Evolutionary conservation across 2,797 vertebrate species (phyloP).

Genomic region (Acropternis orthonyx): DNA sequence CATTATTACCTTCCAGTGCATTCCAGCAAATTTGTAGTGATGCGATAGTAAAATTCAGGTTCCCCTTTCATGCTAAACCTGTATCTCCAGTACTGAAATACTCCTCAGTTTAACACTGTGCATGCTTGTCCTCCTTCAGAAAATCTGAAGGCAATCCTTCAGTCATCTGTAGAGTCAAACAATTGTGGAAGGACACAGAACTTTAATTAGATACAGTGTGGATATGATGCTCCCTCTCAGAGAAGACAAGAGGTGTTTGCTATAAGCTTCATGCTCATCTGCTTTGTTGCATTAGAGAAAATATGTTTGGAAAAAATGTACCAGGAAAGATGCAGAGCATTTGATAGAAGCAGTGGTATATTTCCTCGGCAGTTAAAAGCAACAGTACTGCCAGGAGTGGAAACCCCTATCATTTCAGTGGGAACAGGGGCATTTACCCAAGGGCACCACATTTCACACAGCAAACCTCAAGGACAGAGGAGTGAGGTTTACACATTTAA

Average conservation of each 20-base stretch:
- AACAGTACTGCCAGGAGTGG: not conserved
- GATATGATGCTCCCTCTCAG: not conserved
- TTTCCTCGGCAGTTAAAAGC: not conserved
- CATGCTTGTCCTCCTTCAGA: not conserved
- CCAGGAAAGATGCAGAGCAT: not conserved
- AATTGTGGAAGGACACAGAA: not conserved
- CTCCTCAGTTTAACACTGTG: not conserved
- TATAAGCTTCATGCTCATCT: not conserved
- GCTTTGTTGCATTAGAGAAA: not conserved
- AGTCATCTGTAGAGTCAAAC: not conserved
- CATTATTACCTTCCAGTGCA: not conserved
- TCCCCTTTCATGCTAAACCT: not conserved
- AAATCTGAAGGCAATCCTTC: not conserved
- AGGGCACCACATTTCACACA: not conserved
- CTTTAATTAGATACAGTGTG: not conserved
- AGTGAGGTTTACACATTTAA: not conserved
- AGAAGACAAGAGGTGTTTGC: not conserved
- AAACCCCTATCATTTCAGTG: not conserved
- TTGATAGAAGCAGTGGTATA: not conserved
- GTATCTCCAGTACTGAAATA: not conserved
- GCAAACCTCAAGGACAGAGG: not conserved
- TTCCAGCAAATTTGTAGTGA: not conserved
- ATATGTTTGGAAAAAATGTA: rapidly evolving
- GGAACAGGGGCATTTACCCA: not conserved
- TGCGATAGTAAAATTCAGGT: not conserved